Evolutionary conservation across 2,888 invertebrate species (phyloP).

Genomic region (Tolmerus cingulatus): DNA sequence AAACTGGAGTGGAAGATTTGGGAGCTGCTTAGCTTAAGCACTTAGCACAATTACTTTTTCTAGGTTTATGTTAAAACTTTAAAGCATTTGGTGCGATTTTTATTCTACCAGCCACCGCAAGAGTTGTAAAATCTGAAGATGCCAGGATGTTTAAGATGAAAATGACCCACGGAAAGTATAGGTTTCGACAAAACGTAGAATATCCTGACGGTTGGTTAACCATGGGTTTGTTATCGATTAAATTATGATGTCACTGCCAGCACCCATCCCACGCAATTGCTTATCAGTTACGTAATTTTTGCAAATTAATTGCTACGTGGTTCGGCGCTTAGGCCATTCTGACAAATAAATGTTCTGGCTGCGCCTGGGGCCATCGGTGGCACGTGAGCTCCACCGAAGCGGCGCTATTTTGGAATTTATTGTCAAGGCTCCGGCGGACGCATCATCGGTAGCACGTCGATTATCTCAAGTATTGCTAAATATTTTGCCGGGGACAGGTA

Average conservation of each 20-base stretch:
- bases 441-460: constrained; percentile 20
- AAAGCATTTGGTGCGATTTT: too few relatives aligned
- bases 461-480: constrained; percentile 13
- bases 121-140: too few relatives aligned
- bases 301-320: not conserved
- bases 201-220: not conserved
- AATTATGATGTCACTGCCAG: not conserved
- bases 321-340: not conserved
- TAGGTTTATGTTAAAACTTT: too few relatives aligned
- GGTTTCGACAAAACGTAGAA: not conserved
- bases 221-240: not conserved
- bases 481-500: constrained; percentile 1
- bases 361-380: not conserved
- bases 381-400: not conserved
- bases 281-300: constrained; percentile 21
- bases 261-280: not conserved
- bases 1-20: too few relatives aligned
- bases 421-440: constrained; percentile 2
- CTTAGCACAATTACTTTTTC: too few relatives aligned
- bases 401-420: not conserved
- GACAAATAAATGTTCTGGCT: not conserved
- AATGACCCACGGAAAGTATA: too few relatives aligned
- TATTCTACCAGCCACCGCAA: too few relatives aligned
- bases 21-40: too few relatives aligned
- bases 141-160: not conserved